These are phyloP conservation scores for Oceanodroma leucorhoa DNA, from an alignment of 2,797 vertebrate genomes.

Conservation along the genomic window DNA sequence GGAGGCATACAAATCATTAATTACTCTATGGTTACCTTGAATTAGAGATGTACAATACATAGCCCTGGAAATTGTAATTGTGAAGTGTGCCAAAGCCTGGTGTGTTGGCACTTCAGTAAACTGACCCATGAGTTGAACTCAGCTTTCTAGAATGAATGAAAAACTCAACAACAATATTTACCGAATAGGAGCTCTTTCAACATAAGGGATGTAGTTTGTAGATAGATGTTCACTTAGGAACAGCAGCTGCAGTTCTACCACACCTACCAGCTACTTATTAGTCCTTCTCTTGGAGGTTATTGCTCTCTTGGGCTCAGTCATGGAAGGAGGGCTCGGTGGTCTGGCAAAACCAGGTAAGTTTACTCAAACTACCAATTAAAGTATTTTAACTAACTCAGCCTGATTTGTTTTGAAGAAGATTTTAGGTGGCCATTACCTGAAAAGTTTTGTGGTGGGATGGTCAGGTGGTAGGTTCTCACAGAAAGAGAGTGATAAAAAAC, in stretches of 20 bases:
- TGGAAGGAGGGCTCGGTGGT: rapidly evolving
- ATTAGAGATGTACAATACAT: background rate
- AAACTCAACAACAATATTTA: background rate
- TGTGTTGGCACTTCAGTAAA: background rate
- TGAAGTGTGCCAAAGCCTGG: background rate
- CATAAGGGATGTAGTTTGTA: background rate
- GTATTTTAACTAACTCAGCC: background rate
- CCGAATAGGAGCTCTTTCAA: background rate
- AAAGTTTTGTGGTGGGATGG: background rate
- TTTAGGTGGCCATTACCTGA: background rate
- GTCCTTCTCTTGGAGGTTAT: background rate
- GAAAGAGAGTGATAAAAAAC: background rate
- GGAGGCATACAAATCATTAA: background rate
- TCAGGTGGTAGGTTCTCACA: background rate
- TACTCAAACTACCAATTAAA: background rate
- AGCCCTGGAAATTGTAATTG: background rate
- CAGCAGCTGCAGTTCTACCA: background rate
- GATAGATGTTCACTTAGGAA: background rate
- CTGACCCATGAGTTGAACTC: background rate
- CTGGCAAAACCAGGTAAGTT: background rate
- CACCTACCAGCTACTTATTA: background rate
- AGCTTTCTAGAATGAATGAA: background rate
- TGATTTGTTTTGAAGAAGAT: background rate
- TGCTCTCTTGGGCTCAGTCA: background rate
- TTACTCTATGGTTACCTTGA: background rate